Percentiles rank a stretch among this genome's conserved stretches.
Evolutionary conservation across 2,113 vertebrate species (phyloP).

Genomic region (Corydoras maculifer): DNA sequence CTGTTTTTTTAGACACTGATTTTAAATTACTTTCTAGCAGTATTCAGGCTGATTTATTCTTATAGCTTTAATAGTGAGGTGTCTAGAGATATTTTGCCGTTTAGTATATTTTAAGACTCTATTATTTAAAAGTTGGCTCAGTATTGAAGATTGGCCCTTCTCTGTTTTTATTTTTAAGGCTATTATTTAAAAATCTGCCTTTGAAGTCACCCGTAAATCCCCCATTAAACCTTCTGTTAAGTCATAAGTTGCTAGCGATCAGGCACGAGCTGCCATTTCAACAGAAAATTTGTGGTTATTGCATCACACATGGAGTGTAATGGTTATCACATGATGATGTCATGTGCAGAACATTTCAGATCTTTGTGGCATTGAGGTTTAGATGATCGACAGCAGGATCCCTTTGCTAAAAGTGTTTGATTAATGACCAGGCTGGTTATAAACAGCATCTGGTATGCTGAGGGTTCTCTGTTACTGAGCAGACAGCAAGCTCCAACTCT

Average conservation of each 20-base stretch:
- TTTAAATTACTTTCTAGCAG: too few relatives aligned
- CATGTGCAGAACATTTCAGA: constrained; percentile 44
- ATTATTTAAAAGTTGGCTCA: too few relatives aligned
- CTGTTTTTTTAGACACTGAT: too few relatives aligned
- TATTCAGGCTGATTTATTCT: too few relatives aligned
- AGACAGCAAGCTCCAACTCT: constrained; percentile 27
- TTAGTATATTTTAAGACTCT: too few relatives aligned
- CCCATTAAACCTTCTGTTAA: constrained; percentile 19
- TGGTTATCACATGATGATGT: constrained; percentile 48
- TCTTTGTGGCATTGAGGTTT: constrained; percentile 47
- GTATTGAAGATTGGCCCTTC: too few relatives aligned
- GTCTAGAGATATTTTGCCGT: too few relatives aligned
- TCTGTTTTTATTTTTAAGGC: too few relatives aligned
- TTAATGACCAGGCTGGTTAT: constrained; percentile 56
- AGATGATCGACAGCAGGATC: constrained; percentile 44
- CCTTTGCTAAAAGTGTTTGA: constrained; percentile 54
- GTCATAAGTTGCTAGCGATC: constrained; percentile 17
- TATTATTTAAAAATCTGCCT: neutral
- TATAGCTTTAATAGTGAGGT: too few relatives aligned
- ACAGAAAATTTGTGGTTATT: constrained; percentile 29
- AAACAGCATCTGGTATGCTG: constrained; percentile 55
- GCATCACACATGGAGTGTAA: constrained; percentile 40
- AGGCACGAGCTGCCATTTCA: constrained; percentile 15
- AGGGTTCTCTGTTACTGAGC: constrained; percentile 49
- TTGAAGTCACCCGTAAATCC: constrained; percentile 5